These are phyloP conservation scores for Trichogramma evanescens DNA, from an alignment of 2,888 invertebrate genomes.

Conservation along the genomic window DNA sequence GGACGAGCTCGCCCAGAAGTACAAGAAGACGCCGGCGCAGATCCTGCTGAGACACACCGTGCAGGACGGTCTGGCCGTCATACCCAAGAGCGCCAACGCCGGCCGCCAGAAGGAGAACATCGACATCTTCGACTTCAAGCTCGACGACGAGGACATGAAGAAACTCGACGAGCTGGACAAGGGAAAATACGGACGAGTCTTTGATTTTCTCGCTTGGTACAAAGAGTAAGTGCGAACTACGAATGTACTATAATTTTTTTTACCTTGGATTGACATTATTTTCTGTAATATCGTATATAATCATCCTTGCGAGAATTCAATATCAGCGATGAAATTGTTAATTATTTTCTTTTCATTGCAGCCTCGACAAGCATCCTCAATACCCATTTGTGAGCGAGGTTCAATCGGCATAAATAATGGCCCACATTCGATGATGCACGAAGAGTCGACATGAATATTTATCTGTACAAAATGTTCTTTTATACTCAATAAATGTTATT, in stretches of 20 bases:
- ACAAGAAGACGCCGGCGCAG: conserved; percentile 63
- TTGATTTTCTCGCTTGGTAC: conserved; percentile 53
- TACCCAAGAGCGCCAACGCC: conserved; percentile 72
- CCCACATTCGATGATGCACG: no score
- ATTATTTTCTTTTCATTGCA: conserved; percentile 25
- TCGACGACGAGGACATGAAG: conserved; percentile 53
- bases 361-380: conserved; percentile 62
- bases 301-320: neutral
- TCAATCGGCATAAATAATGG: no score
- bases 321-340: no score
- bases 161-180: conserved; percentile 54
- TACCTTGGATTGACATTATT: neutral
- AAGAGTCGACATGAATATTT: no score
- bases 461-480: no score
- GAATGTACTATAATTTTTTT: neutral
- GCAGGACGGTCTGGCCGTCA: conserved; percentile 62
- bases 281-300: neutral
- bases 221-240: conserved; percentile 37
- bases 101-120: conserved; percentile 64
- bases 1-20: conserved; percentile 51
- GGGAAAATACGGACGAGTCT: conserved; percentile 61
- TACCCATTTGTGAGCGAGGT: conserved; percentile 54
- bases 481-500: no score
- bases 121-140: conserved; percentile 59
- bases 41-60: conserved; percentile 62